Percentiles rank a stretch among this genome's conserved stretches.
Evolutionary conservation across 2,113 vertebrate species (phyloP).

Genomic region (Psittacula cyanocephala): DNA sequence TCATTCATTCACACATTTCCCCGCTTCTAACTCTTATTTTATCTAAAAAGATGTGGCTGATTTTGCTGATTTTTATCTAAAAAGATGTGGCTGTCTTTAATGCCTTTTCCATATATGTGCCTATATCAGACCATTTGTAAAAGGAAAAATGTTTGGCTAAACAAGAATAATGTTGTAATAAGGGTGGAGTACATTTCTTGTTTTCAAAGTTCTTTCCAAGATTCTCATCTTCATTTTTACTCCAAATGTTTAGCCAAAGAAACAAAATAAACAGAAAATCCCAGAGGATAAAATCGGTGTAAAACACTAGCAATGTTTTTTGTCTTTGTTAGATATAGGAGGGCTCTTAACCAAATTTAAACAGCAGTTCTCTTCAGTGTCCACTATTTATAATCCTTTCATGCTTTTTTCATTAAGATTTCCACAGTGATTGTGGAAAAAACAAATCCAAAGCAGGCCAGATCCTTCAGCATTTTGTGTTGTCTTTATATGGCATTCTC

Average conservation of each 20-base stretch:
- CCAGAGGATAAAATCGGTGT: constrained; percentile 21
- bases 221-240: constrained; percentile 60
- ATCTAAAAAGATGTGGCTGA: neutral
- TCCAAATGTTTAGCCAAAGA: constrained; percentile 61
- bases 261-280: constrained; percentile 64
- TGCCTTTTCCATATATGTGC: constrained; percentile 15
- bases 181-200: constrained; percentile 53
- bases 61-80: neutral
- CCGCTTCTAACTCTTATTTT: neutral
- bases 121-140: constrained; percentile 46
- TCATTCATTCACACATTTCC: neutral
- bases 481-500: neutral
- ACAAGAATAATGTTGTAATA: constrained; percentile 67
- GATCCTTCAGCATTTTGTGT: neutral
- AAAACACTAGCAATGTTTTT: constrained; percentile 3
- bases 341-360: neutral
- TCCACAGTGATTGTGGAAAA: neutral
- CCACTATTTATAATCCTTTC: neutral
- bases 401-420: neutral
- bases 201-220: constrained; percentile 65
- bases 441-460: neutral
- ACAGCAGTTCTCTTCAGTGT: neutral
- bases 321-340: neutral
- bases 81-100: neutral
- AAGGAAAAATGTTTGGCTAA: constrained; percentile 47